phyloP scores from a whole-genome alignment of 2,888 invertebrate species.

The Cephus pulcher region DNA sequence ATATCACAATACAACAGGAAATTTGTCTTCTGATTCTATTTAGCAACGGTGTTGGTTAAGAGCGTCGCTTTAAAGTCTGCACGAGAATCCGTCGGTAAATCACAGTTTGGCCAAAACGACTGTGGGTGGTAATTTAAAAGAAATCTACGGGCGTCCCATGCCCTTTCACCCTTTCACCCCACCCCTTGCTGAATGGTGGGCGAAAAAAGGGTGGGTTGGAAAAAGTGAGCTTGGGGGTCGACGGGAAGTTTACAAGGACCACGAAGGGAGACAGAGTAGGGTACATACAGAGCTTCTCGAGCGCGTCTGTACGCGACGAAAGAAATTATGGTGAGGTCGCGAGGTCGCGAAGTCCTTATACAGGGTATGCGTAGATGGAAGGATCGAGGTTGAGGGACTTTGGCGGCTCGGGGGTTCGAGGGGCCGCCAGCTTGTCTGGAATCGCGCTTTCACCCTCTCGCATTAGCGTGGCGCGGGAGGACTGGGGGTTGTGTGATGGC shows the following conservation, averaged over 20 bases:
- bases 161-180: background rate
- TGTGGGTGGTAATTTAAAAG: slow-evolving; percentile 7
- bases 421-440: background rate
- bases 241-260: background rate
- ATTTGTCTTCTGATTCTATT: too few species aligned
- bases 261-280: background rate
- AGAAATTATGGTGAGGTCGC: background rate
- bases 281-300: background rate
- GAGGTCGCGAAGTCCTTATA: background rate
- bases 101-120: too few species aligned
- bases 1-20: too few species aligned
- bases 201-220: background rate
- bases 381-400: background rate
- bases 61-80: too few species aligned
- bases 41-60: too few species aligned
- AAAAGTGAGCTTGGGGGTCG: background rate
- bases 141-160: background rate
- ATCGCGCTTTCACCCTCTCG: slow-evolving; percentile 4
- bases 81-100: too few species aligned
- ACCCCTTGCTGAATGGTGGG: background rate
- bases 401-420: background rate
- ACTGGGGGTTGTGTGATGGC: background rate
- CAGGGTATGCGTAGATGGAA: background rate
- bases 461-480: background rate
- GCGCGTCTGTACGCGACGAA: background rate